phyloP scores from a whole-genome alignment of 2,888 invertebrate genomes.

The Mechanitis mazaeus region DNA sequence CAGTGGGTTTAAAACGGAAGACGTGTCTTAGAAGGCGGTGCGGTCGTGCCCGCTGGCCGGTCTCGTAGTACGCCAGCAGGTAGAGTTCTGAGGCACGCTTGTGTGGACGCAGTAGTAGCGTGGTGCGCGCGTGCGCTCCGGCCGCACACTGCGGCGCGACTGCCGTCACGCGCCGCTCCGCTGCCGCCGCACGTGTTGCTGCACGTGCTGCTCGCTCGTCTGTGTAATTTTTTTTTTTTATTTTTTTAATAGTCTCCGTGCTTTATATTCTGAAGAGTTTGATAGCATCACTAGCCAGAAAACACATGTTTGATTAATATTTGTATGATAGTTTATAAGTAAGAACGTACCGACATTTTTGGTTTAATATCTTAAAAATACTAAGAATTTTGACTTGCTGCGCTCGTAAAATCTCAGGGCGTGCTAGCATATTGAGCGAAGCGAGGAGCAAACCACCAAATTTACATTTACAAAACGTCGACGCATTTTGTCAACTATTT shows the following conservation, averaged over 20 bases:
- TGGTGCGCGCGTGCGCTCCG: constrained; percentile 36
- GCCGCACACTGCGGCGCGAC: constrained; percentile 30
- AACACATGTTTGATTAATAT: no score
- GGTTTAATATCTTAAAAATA: no score
- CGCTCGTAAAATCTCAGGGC: no score
- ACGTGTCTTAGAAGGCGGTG: constrained; percentile 58
- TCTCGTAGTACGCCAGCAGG: constrained; percentile 61
- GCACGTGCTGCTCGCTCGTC: constrained; percentile 61
- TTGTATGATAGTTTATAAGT: no score
- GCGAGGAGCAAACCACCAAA: no score
- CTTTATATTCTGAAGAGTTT: no score
- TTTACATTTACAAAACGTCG: no score
- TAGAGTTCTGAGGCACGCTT: constrained; percentile 40
- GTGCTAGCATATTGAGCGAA: no score
- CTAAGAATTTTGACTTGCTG: no score
- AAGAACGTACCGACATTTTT: no score
- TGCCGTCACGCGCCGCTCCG: constrained; percentile 34
- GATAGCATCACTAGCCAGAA: no score
- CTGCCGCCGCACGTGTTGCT: constrained; percentile 35
- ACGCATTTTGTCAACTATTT: no score
- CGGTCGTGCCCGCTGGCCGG: constrained; percentile 40
- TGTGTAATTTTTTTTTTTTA: constrained; percentile 23
- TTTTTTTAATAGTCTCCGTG: neutral
- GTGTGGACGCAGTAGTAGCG: constrained; percentile 51
- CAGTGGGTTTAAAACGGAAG: constrained; percentile 49